A percentile compares a stretch with the other conserved stretches of the same genome.
phyloP scores from a whole-genome alignment of 2,797 vertebrate species.

The Sus cebifrons region DNA sequence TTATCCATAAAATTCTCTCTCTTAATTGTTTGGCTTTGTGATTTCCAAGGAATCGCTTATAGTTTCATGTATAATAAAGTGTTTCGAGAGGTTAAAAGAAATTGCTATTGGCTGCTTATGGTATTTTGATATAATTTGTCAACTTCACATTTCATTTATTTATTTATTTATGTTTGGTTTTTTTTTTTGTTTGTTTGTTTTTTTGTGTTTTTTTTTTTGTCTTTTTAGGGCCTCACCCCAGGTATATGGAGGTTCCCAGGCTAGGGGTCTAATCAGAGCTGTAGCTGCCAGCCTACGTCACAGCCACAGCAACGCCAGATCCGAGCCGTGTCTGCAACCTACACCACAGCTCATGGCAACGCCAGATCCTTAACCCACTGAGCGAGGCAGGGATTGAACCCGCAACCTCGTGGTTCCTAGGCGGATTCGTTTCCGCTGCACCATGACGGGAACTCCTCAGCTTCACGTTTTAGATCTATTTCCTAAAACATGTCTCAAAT shows the following conservation, averaged over 20 bases:
- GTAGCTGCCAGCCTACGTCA: too few relatives aligned
- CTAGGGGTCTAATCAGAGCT: too few relatives aligned
- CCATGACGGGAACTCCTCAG: neutral
- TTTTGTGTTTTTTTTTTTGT: too few relatives aligned
- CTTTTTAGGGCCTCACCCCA: too few relatives aligned
- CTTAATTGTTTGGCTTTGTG: conserved; percentile 24
- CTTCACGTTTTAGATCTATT: conserved; percentile 48
- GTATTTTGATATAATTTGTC: conserved; percentile 56
- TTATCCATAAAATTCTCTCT: conserved; percentile 17
- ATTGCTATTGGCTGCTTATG: conserved; percentile 26
- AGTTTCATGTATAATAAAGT: conserved; percentile 45
- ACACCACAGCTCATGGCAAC: too few relatives aligned
- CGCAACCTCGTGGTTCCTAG: too few relatives aligned
- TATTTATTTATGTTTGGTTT: neutral
- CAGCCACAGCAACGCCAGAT: too few relatives aligned
- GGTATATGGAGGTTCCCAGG: too few relatives aligned
- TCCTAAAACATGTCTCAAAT: conserved; percentile 22
- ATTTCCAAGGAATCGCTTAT: conserved; percentile 48
- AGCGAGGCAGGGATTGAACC: too few relatives aligned
- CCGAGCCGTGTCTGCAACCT: too few relatives aligned
- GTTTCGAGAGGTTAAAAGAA: conserved; percentile 55
- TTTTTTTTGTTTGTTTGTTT: too few relatives aligned
- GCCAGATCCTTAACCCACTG: too few relatives aligned
- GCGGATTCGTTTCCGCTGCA: neutral
- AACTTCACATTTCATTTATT: conserved; percentile 54